Percentiles rank a stretch among this genome's conserved stretches.
Conservation (phyloP, 2,888 invertebrate genomes). For the Doris montereyensis region DNA sequence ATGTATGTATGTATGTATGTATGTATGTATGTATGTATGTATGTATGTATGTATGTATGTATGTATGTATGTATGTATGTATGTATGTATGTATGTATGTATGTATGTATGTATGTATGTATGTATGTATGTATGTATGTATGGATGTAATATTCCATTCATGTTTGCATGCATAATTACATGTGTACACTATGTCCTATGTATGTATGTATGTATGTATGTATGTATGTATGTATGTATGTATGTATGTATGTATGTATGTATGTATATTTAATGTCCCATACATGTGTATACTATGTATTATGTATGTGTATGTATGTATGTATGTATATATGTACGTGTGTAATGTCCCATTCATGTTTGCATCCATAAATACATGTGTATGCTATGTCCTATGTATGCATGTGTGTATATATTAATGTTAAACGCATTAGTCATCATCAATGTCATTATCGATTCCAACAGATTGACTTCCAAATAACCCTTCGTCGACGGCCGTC, state of each 20-base stretch:
- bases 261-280: no score
- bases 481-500: conserved; percentile 39
- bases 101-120: not conserved
- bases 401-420: no score
- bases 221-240: no score
- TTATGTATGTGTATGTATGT: not conserved
- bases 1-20: no score
- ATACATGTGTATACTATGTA: no score
- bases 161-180: not conserved
- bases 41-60: not conserved
- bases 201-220: not conserved
- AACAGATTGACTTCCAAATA: conserved; percentile 42
- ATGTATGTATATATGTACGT: not conserved
- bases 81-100: not conserved
- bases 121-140: not conserved
- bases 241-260: no score
- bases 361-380: no score
- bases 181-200: not conserved
- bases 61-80: not conserved
- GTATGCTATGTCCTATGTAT: not conserved
- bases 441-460: not conserved
- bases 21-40: no score
- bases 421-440: no score
- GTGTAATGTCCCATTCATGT: not conserved
- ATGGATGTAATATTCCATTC: not conserved